phyloP scores from a whole-genome alignment of 2,888 invertebrate species.

The Lasioglossum pauxillum region DNA sequence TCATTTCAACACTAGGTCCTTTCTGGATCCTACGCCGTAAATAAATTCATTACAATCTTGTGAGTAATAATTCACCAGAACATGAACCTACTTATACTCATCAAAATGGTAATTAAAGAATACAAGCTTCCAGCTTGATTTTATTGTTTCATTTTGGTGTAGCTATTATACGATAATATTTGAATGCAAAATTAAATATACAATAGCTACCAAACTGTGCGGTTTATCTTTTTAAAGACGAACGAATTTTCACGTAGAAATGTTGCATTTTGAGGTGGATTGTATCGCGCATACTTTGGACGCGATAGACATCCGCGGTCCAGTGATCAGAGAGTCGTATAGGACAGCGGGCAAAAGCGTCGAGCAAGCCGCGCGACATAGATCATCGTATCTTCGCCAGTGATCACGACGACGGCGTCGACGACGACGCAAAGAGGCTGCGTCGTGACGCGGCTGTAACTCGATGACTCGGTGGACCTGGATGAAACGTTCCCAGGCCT shows the following conservation, averaged over 20 bases:
- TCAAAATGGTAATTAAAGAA: no score
- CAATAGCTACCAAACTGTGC: no score
- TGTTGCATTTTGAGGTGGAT: not conserved
- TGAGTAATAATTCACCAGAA: not conserved
- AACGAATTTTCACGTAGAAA: not conserved
- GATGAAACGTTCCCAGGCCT: conserved; percentile 42
- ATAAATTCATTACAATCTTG: not conserved
- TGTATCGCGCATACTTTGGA: not conserved
- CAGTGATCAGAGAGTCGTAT: conserved; percentile 17
- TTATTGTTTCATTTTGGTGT: no score
- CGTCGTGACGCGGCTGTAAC: conserved; percentile 56
- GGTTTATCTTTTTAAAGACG: no score
- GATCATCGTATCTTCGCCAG: conserved; percentile 75
- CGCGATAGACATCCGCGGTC: not conserved
- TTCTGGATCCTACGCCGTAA: no score
- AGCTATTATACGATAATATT: no score
- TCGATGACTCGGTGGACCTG: conserved; percentile 47
- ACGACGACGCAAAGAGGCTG: conserved; percentile 45
- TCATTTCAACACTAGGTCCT: not conserved
- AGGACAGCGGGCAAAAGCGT: conserved; percentile 60
- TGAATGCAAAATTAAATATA: no score
- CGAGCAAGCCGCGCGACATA: conserved; percentile 75
- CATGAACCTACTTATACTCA: no score
- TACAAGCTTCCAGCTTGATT: no score
- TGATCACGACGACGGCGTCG: conserved; percentile 65